Evolutionary conservation across 2,797 vertebrate species (phyloP).

Genomic region (Malacoraja senta): DNA sequence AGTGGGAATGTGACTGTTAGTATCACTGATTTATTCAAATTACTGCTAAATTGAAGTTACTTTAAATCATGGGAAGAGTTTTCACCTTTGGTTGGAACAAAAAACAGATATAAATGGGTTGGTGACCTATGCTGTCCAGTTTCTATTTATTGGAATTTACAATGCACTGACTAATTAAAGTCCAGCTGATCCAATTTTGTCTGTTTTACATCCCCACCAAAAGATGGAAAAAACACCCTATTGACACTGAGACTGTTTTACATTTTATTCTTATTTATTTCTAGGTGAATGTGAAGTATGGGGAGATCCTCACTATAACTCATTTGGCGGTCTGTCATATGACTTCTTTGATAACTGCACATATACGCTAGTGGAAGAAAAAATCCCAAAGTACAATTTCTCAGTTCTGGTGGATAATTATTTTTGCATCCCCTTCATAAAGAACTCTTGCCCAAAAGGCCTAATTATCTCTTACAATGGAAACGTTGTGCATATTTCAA

Average conservation of each 20-base stretch:
- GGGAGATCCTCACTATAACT: constrained; percentile 31
- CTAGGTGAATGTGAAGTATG: constrained; percentile 37
- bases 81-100: background rate
- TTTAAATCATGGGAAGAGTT: background rate
- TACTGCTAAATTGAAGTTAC: background rate
- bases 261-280: background rate
- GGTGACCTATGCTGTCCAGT: background rate
- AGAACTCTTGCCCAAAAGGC: constrained; percentile 13
- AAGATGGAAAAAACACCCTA: background rate
- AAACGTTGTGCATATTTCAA: constrained; percentile 18
- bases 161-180: background rate
- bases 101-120: background rate
- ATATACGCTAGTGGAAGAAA: constrained; percentile 36
- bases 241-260: background rate
- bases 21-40: background rate
- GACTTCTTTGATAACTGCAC: constrained; percentile 35
- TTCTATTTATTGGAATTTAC: background rate
- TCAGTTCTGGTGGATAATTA: constrained; percentile 37
- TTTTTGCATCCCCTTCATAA: background rate
- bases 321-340: constrained; percentile 2
- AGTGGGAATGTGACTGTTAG: constrained; percentile 38
- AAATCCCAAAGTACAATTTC: constrained; percentile 27
- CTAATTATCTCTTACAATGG: constrained; percentile 13
- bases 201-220: background rate
- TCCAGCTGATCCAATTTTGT: background rate